Percentiles rank a stretch among this genome's conserved stretches.
Evolutionary conservation across 2,888 invertebrate genomes (phyloP).

Genomic region (Xestia rhomboidea): DNA sequence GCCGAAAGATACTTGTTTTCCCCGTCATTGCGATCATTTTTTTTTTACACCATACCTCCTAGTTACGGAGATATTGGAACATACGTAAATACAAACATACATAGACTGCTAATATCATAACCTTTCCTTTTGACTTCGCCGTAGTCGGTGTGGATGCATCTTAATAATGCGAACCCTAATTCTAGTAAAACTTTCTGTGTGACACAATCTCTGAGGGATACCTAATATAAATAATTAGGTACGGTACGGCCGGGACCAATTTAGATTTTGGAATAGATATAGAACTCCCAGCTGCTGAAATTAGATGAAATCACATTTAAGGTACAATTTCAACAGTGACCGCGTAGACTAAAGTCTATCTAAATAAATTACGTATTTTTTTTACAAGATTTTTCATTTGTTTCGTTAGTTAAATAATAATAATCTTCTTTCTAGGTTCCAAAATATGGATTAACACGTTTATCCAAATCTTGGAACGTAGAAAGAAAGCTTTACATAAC

Average conservation of each 20-base stretch:
- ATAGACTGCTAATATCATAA: no score
- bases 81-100: no score
- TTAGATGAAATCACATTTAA: constrained; percentile 4
- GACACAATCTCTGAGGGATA: background rate
- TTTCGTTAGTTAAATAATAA: background rate
- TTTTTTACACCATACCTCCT: no score
- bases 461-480: background rate
- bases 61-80: no score
- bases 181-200: background rate
- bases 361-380: background rate
- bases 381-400: background rate
- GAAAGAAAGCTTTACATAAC: background rate
- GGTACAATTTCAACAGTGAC: background rate
- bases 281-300: constrained; percentile 19
- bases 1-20: no score
- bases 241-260: constrained; percentile 35
- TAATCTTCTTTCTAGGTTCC: no score
- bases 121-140: no score
- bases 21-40: no score
- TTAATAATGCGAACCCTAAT: constrained; percentile 5
- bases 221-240: background rate
- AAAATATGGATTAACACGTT: no score
- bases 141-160: background rate
- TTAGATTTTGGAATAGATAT: constrained; percentile 3
- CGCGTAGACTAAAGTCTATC: background rate